Evolutionary conservation across 2,797 vertebrate genomes (phyloP).

Genomic region (Parauchenoglanis punctatus): DNA sequence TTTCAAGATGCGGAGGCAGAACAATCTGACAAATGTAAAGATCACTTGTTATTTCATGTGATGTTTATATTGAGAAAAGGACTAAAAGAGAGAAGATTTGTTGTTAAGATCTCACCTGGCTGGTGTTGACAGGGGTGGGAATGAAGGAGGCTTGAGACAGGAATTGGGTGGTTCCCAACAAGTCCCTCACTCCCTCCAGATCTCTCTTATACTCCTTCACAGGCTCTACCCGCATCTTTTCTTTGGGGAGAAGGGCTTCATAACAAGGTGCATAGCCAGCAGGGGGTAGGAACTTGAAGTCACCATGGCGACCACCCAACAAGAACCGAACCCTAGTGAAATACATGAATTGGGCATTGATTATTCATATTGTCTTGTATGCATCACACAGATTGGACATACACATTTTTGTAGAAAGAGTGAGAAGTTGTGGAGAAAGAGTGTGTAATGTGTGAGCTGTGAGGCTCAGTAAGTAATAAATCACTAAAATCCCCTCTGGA

Average conservation of each 20-base stretch:
- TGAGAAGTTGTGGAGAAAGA: conserved; percentile 13
- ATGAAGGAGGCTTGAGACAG: conserved; percentile 96
- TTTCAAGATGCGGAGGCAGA: conserved; percentile 93
- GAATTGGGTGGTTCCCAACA: conserved; percentile 91
- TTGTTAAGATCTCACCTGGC: conserved; percentile 78
- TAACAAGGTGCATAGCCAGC: conserved; percentile 94
- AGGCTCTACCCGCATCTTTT: conserved; percentile 95
- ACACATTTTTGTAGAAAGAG: neutral
- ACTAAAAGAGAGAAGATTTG: neutral
- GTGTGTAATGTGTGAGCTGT: conserved; percentile 23
- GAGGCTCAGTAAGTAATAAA: conserved; percentile 37
- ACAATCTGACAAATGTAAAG: conserved; percentile 76
- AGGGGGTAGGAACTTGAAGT: conserved; percentile 97
- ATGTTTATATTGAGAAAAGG: neutral
- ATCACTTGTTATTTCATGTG: neutral
- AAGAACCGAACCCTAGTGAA: conserved; percentile 88
- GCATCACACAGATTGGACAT: neutral
- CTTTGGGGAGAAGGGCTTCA: conserved; percentile 95
- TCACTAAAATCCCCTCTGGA: conserved; percentile 26
- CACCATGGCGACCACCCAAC: conserved; percentile 94
- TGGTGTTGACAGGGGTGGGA: conserved; percentile 93
- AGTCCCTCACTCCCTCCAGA: conserved; percentile 86
- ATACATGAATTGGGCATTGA: neutral
- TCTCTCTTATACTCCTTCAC: conserved; percentile 98
- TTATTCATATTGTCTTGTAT: conserved; percentile 22